phyloP scores from a whole-genome alignment of 2,888 invertebrate species.

The Drosophila nr. medialis region DNA sequence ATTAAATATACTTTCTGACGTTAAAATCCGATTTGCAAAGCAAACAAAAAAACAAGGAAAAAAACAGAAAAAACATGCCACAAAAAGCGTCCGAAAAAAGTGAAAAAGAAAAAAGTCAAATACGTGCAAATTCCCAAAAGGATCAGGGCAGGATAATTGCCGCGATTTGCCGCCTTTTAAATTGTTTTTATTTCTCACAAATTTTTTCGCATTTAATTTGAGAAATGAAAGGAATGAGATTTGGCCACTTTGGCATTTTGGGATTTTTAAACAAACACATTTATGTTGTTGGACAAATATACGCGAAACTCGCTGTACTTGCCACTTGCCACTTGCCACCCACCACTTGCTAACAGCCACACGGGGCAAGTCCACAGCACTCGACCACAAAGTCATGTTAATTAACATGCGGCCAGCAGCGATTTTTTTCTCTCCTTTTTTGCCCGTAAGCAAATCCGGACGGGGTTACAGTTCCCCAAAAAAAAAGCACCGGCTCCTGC shows the following conservation, averaged over 20 bases:
- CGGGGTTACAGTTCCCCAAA: slow-evolving; percentile 1
- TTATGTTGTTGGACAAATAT: slow-evolving; percentile 72
- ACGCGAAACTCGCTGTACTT: slow-evolving; percentile 17
- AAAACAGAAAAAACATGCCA: slow-evolving; percentile 6
- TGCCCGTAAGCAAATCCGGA: slow-evolving; percentile 1
- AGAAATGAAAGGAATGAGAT: not conserved
- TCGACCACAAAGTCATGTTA: slow-evolving; percentile 80
- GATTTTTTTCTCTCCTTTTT: slow-evolving; percentile 29
- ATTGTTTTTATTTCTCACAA: slow-evolving; percentile 59
- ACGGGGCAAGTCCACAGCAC: slow-evolving; percentile 37
- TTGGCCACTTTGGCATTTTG: slow-evolving; percentile 52
- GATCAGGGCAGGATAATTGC: slow-evolving; percentile 67
- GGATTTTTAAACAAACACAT: slow-evolving; percentile 70
- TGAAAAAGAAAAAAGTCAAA: slow-evolving; percentile 26
- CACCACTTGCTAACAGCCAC: not conserved
- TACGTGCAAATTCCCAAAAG: slow-evolving; percentile 42
- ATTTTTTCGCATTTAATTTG: slow-evolving; percentile 11
- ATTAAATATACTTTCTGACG: slow-evolving; percentile 43
- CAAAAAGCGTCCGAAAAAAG: slow-evolving; percentile 19
- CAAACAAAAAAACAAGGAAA: slow-evolving; percentile 4
- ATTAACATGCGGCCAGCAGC: slow-evolving; percentile 74
- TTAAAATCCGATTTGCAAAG: slow-evolving; percentile 47
- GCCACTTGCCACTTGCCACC: not conserved
- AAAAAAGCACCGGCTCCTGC: slow-evolving; percentile 26
- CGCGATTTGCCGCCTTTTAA: slow-evolving; percentile 77